These are phyloP conservation scores for Mercenaria mercenaria DNA, from an alignment of 1,140 invertebrate genomes.

Conservation along the genomic window DNA sequence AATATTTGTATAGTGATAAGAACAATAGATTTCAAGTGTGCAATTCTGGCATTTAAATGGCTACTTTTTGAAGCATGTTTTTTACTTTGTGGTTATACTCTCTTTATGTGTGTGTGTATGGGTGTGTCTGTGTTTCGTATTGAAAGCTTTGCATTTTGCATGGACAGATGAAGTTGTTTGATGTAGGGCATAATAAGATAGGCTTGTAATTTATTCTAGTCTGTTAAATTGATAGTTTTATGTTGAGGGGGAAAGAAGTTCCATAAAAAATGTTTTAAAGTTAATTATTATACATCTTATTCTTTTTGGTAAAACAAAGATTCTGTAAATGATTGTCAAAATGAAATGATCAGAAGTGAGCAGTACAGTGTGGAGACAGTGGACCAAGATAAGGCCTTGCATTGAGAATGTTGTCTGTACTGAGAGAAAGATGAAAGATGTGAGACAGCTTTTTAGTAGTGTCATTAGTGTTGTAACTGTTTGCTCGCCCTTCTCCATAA, in stretches of 20 bases:
- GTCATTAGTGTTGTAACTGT: background rate
- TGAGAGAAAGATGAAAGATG: background rate
- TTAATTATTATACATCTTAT: too few species aligned
- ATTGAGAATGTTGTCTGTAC: background rate
- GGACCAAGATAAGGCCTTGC: conserved; percentile 5
- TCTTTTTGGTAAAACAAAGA: too few species aligned
- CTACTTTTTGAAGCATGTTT: background rate
- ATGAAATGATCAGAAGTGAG: too few species aligned
- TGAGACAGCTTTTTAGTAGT: background rate
- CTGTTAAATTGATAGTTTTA: too few species aligned
- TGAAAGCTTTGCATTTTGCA: conserved; percentile 14
- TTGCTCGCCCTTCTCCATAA: background rate
- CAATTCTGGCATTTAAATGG: background rate
- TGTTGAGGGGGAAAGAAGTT: too few species aligned
- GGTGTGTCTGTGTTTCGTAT: too few species aligned
- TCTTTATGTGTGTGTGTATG: background rate
- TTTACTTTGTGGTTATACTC: conserved; percentile 2
- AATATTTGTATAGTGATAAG: too few species aligned
- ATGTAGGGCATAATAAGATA: too few species aligned
- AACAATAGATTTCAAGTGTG: too few species aligned
- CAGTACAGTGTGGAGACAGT: background rate
- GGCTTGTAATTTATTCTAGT: too few species aligned
- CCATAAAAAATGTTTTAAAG: too few species aligned
- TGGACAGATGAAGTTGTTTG: background rate
- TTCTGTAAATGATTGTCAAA: too few species aligned